Evolutionary conservation across 2,888 invertebrate species (phyloP).

Genomic region (Embidobia sp.): DNA sequence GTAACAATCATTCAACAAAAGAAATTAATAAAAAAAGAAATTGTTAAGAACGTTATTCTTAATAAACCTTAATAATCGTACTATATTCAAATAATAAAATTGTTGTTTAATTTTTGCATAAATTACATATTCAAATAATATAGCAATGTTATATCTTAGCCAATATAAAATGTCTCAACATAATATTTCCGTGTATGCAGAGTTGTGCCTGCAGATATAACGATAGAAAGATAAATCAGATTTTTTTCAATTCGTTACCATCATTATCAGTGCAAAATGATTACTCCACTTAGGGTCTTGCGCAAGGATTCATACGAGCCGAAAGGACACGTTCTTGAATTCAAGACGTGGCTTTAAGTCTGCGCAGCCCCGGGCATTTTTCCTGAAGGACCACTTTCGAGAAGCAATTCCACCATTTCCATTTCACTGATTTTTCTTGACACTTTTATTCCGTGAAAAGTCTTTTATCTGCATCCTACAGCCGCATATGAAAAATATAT

Average conservation of each 20-base stretch:
- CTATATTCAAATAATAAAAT: no score
- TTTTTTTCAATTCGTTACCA: conserved; percentile 72
- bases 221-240: conserved; percentile 51
- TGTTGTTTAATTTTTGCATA: no score
- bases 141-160: no score
- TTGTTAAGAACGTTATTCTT: no score
- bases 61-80: no score
- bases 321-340: conserved; percentile 56
- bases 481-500: conserved; percentile 54
- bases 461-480: conserved; percentile 46
- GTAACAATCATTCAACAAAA: no score
- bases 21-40: no score
- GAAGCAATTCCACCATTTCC: conserved; percentile 56
- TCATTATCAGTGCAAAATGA: conserved; percentile 68
- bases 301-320: conserved; percentile 62
- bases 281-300: conserved; percentile 66
- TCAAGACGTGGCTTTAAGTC: conserved; percentile 54
- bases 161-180: no score
- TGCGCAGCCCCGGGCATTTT: conserved; percentile 51
- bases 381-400: conserved; percentile 45
- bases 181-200: no score
- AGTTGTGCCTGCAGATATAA: conserved; percentile 54
- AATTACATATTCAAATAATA: no score
- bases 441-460: conserved; percentile 58
- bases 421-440: conserved; percentile 57